These are phyloP conservation scores for Pseudochirops cupreus DNA, from an alignment of 2,797 vertebrate genomes.

Conservation along the genomic window DNA sequence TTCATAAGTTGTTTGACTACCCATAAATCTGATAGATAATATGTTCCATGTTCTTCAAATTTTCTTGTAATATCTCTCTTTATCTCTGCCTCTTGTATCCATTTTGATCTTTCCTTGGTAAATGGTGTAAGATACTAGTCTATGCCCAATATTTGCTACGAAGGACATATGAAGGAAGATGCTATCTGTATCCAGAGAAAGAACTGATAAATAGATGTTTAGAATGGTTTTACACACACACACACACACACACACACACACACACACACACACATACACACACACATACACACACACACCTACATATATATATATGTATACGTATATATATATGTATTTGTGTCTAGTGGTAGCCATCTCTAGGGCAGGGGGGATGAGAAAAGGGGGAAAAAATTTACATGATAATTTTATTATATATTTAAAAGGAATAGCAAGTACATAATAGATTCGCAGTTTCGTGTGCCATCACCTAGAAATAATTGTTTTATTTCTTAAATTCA, in stretches of 20 bases:
- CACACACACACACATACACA: too few relatives aligned
- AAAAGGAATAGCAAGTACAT: not conserved
- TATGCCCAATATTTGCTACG: not conserved
- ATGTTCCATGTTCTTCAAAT: not conserved
- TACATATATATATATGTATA: too few relatives aligned
- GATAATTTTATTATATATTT: not conserved
- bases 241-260: too few relatives aligned
- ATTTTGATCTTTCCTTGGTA: not conserved
- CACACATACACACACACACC: too few relatives aligned
- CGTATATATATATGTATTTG: not conserved
- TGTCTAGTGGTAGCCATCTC: not conserved
- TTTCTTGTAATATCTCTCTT: not conserved
- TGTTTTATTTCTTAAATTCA: not conserved
- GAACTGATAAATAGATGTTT: not conserved
- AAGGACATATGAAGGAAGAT: not conserved
- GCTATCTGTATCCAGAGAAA: not conserved
- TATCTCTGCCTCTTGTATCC: not conserved
- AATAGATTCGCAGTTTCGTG: not conserved
- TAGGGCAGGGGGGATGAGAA: too few relatives aligned
- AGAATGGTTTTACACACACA: not conserved
- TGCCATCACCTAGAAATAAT: too few relatives aligned
- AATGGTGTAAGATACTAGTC: not conserved
- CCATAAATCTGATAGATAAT: not conserved
- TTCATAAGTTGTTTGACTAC: not conserved
- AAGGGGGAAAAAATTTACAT: not conserved